Percentiles rank a stretch among this genome's conserved stretches.
These are phyloP conservation scores for Hyposoter dolosus DNA, from an alignment of 2,888 invertebrate genomes.

Conservation along the genomic window DNA sequence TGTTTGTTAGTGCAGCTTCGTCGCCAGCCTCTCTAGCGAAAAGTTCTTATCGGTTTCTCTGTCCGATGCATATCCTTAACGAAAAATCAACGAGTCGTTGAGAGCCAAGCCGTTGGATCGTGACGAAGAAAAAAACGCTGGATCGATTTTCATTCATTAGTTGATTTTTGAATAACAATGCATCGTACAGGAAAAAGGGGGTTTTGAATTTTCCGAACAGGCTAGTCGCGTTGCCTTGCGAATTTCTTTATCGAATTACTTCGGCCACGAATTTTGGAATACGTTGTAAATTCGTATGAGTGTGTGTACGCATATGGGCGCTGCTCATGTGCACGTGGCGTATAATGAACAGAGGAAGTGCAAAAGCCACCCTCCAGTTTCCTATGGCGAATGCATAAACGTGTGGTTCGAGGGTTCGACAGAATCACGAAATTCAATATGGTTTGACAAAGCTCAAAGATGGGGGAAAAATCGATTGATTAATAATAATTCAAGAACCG, in stretches of 20 bases:
- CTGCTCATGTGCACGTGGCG: conserved; percentile 27
- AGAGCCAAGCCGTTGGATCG: neutral
- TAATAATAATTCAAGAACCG: conserved; percentile 3
- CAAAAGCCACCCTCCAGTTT: conserved; percentile 25
- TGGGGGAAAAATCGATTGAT: conserved; percentile 30
- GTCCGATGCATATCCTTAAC: neutral
- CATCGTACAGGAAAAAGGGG: neutral
- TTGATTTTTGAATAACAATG: neutral
- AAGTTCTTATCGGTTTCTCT: neutral
- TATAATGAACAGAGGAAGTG: conserved; percentile 46
- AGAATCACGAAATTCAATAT: conserved; percentile 26
- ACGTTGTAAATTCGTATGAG: neutral
- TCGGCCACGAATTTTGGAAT: neutral
- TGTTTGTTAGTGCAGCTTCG: neutral
- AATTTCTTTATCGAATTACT: neutral
- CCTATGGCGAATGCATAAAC: conserved; percentile 16
- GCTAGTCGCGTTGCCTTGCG: neutral
- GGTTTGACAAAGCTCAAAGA: neutral
- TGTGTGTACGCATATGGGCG: neutral
- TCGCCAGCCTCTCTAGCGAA: neutral
- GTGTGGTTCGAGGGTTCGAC: conserved; percentile 11
- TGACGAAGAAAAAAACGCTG: neutral
- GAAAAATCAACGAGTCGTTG: neutral
- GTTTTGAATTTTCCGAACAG: neutral
- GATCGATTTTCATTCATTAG: neutral